Evolutionary conservation across 2,113 vertebrate genomes (phyloP), one percentile per base, ranked within the genome.

Genomic region (Microcebus murinus): DNA sequence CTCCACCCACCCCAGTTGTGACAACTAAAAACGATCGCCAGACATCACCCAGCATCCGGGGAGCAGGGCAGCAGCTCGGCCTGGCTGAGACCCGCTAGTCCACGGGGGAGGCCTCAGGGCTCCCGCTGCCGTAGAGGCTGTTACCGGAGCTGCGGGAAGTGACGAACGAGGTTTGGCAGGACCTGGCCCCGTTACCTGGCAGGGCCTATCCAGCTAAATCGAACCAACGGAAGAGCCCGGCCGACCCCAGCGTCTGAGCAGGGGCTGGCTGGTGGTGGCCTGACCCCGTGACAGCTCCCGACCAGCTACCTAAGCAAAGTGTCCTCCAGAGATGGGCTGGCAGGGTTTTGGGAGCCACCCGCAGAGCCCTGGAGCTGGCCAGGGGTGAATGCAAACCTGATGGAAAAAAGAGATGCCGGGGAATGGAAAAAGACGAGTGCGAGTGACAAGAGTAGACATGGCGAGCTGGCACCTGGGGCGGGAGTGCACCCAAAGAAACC

Each of bases 21-120:
- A 88, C 61, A 14, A 42, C 68, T 77, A 42, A 10, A 80, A 23
- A 59, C 0, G 0, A 3, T 73, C 39, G 70, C 25, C 71, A 52
- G 71, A 65, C 18, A 36, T 18, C 1, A 23, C 27, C 17, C 11
- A 31, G 61, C 25, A 14, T 70, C 9, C 61, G 18, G 29, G 95
- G 88, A 52, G 29, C 31, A 61, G 74, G 14, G 23, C 34, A 63
- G 20, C 55, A 63, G 61, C 27, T 29, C 23, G 23, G 6, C 23
- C 34, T 1, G 1, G 31, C 8, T 8, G 21, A 73, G 21, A 55
- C 48, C n/a, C 29, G 0, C 0, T 8, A 20, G 36, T 45, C 61
- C 48, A 34, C 55, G 5, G 31, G 34, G 52, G 34, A 39, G n/a
- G 36, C 10, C 20, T 12, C 61, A 18, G 59, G 76, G 12, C 50